Evolutionary conservation across 1,140 invertebrate species (phyloP), one percentile per base, ranked within the genome.

Genomic region (Hetaerina americana): DNA sequence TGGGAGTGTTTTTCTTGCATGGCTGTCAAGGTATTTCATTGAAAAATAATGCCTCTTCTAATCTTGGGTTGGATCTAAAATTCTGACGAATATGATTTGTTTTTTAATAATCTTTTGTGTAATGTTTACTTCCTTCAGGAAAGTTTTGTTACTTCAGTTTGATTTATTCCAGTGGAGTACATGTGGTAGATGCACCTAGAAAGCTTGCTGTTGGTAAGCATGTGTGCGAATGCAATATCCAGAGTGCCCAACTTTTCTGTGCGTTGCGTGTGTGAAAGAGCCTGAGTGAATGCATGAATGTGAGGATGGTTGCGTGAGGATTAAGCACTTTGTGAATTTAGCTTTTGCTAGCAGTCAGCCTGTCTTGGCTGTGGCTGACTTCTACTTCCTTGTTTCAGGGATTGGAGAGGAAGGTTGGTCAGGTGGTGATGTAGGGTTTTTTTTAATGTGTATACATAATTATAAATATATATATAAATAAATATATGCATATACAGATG

Each of bases 401-500:
- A 57, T 57, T 57, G 40, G 40, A 57, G 22, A 57, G 40, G 40
- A 57, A 57, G 40, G 15, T 57, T 57, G 40, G 40, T 57, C 40
- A 57, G 40, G 10, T 57, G 40, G 40, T 57, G 40, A 57, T 18
- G 40, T 57, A 57, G 40, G 40, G 40, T 57, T 57, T 57, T 40
- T 57, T 57, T 57, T 57, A n/a, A 57, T 57, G 40, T 57, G 40
- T 57, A 57, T 57, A 57, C 40, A n/a, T n/a, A 57, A 57, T 57
- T 57, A 57, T 57, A 57, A 57, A 57, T 57, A 57, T 57, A 57
- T 57, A 57, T 18, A 57, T 57, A n/a, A n/a, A 57, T n/a, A 57
- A 57, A 57, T 57, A 57, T 57, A 57, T 57, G 40, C 40, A 12
- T 57, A 57, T 57, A 57, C 22, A n/a, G 40, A 57, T n/a, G 40